phyloP scores from a whole-genome alignment of 2,888 invertebrate species.

The Idaea dimidiata region DNA sequence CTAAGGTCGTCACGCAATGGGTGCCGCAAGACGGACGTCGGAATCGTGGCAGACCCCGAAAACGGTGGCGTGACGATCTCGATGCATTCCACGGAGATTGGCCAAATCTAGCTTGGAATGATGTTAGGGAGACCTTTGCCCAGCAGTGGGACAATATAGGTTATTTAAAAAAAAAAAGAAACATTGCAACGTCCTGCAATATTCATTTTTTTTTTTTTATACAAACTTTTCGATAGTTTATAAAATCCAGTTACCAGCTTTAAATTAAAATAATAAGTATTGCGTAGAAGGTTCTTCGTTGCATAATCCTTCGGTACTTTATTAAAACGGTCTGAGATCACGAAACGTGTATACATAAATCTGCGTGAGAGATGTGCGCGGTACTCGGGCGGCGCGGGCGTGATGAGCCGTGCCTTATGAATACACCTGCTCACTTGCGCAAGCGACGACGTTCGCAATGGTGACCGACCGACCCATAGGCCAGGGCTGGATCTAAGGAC shows the following conservation, averaged over 20 bases:
- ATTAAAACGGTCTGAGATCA: background rate
- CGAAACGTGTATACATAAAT: conserved; percentile 1
- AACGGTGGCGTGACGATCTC: too few relatives aligned
- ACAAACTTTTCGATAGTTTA: background rate
- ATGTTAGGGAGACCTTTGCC: too few relatives aligned
- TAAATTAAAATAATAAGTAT: background rate
- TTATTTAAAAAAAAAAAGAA: too few relatives aligned
- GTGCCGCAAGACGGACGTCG: too few relatives aligned
- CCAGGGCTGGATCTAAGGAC: background rate
- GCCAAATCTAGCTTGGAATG: too few relatives aligned
- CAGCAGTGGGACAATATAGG: too few relatives aligned
- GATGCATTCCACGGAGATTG: too few relatives aligned
- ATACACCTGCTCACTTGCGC: conserved; percentile 1
- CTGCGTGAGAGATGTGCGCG: conserved; percentile 1
- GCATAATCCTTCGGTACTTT: background rate
- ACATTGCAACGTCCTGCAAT: too few relatives aligned
- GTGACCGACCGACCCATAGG: background rate
- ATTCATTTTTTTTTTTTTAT: too few relatives aligned
- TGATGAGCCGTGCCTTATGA: conserved; percentile 1
- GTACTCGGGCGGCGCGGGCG: background rate
- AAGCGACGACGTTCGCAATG: background rate
- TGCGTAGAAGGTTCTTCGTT: background rate
- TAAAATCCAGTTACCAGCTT: background rate
- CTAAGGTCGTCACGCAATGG: too few relatives aligned
- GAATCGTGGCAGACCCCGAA: too few relatives aligned